phyloP scores from a whole-genome alignment of 1,140 invertebrate genomes.

The Megathymus violae region DNA sequence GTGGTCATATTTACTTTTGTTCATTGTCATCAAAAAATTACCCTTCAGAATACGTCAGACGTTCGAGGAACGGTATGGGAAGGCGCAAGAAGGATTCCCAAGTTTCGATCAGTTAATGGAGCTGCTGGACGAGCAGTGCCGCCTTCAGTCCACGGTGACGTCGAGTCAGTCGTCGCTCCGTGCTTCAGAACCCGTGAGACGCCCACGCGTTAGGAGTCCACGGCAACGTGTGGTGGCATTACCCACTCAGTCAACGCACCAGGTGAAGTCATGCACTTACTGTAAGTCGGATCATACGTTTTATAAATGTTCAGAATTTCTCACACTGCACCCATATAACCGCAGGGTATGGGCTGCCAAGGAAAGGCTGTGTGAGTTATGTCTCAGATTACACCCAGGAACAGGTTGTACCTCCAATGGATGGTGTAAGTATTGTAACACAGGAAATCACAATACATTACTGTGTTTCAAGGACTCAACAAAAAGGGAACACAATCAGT shows the following conservation, averaged over 20 bases:
- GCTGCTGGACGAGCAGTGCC: neutral
- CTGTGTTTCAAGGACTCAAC: neutral
- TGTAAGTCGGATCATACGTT: neutral
- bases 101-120: constrained; percentile 8
- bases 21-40: constrained; percentile 1
- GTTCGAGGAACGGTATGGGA: constrained; percentile 3
- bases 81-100: neutral
- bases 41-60: constrained; percentile 1
- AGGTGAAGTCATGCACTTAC: neutral
- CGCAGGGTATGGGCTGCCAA: neutral
- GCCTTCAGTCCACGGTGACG: neutral
- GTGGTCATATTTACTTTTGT: constrained; percentile 2
- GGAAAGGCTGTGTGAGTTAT: neutral
- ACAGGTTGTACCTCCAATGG: neutral
- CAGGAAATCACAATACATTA: neutral
- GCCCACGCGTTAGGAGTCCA: neutral
- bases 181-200: neutral
- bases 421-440: constrained; percentile 2
- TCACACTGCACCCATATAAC: neutral
- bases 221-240: neutral
- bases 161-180: neutral
- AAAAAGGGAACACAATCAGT: neutral
- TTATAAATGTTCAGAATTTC: neutral
- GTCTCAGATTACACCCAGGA: neutral
- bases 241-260: neutral